A percentile compares a stretch with the other conserved stretches of the same genome.
Conservation (phyloP, 2,888 invertebrate species). For the Lumbricus terrestris region DNA sequence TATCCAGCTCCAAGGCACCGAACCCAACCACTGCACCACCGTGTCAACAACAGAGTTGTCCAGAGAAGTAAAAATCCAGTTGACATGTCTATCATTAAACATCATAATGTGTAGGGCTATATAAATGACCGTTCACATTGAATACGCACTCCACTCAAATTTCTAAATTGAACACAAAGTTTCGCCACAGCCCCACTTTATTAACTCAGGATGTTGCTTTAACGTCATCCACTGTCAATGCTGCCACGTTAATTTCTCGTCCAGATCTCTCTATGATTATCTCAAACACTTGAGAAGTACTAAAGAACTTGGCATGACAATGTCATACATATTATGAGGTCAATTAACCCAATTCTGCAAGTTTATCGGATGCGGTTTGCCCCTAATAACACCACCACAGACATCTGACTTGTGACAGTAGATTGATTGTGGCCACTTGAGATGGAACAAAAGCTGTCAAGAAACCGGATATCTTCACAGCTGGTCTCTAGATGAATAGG, state of each 20-base stretch:
- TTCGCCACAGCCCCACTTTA: neutral
- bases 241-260: neutral
- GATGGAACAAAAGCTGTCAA: neutral
- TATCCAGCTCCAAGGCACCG: too few relatives aligned
- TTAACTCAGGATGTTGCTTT: neutral
- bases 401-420: neutral
- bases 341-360: neutral
- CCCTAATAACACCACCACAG: neutral
- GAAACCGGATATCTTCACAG: neutral
- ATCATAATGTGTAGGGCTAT: too few relatives aligned
- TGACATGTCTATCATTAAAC: too few relatives aligned
- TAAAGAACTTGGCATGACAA: neutral
- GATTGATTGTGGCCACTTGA: neutral
- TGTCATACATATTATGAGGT: too few relatives aligned
- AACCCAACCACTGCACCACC: too few relatives aligned
- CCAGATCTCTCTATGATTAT: neutral
- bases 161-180: neutral
- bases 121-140: too few relatives aligned
- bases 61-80: too few relatives aligned
- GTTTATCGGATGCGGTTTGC: neutral
- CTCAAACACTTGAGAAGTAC: neutral
- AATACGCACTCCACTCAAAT: too few relatives aligned
- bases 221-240: neutral
- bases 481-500: neutral
- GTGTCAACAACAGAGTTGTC: too few relatives aligned